Evolutionary conservation across 1,140 invertebrate genomes (phyloP).

Genomic region (Schmidtea mediterranea): DNA sequence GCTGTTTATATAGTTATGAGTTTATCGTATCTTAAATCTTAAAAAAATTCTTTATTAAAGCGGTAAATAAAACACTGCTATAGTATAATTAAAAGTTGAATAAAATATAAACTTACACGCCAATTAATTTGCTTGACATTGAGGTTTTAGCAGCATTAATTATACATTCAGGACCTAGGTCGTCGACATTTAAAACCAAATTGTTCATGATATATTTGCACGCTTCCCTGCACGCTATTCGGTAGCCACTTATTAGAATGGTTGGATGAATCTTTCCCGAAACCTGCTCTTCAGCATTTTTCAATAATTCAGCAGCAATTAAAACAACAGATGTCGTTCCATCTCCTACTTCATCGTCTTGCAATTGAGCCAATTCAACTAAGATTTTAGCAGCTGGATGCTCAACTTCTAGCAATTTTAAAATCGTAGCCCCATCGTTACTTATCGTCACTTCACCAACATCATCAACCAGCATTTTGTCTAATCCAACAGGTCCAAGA

Average conservation of each 20-base stretch:
- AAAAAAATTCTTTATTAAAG: no score
- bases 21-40: no score
- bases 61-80: no score
- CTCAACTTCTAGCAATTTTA: conserved; percentile 82
- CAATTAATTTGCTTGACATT: conserved; percentile 82
- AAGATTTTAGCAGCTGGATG: conserved; percentile 87
- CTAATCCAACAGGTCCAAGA: conserved; percentile 79
- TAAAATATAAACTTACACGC: no score
- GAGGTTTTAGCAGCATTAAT: conserved; percentile 86
- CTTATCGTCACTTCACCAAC: conserved; percentile 97
- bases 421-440: conserved; percentile 94
- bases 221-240: conserved; percentile 83
- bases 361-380: conserved; percentile 79
- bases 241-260: conserved; percentile 87
- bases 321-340: conserved; percentile 93
- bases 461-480: conserved; percentile 99
- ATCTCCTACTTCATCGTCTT: conserved; percentile 91
- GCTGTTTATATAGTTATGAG: no score
- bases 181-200: conserved; percentile 60
- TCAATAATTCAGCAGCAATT: conserved; percentile 49
- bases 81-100: no score
- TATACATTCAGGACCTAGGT: conserved; percentile 55
- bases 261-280: conserved; percentile 98
- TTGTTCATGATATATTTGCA: conserved; percentile 87
- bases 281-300: conserved; percentile 93